Evolutionary conservation across 2,113 vertebrate species (phyloP), one percentile per base, ranked within the genome.

Genomic region (Lanius collurio): DNA sequence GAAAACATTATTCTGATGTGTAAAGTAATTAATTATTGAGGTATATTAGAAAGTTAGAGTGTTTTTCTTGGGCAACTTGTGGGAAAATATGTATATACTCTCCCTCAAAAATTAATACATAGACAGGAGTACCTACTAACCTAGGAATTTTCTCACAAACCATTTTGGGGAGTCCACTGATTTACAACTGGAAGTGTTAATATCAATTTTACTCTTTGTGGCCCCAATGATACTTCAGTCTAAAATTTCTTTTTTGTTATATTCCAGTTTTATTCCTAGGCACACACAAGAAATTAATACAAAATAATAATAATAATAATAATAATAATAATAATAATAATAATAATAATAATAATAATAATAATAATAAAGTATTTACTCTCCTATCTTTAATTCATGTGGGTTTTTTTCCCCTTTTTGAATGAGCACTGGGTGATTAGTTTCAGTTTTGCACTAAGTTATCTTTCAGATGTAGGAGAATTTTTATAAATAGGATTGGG

Each of bases 401-500:
- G 9, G 0, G 2, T 19, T 70, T 60, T 64, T 19, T 1, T 2
- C 2, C 20, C 2, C 20, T 18, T n/a, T 94, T 74, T 31, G 6
- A 56, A 46, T 23, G 8, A 59, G 3, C 4, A 6, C 46, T 70
- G 42, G 12, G 12, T 35, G 27, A 30, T 39, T 1, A 2, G 21
- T 83, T 71, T 65, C 9, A n/a, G 13, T 44, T 93, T 82, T 4
- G 1, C 13, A 14, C 16, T n/a, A 4, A 37, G 15, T 31, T 90
- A 30, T 4, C 11, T 79, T 63, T 31, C 11, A 68, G 35, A 27
- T 90, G 53, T 86, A 92, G 39, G 15, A 76, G 15, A 76, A 6
- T 20, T 62, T 85, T 65, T 65, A 23, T 30, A 60, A 73, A 16
- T 26, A 69, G 47, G 5, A 47, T 31, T 85, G 28, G 14, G n/a